phyloP scores from a whole-genome alignment of 2,797 vertebrate genomes.

The Lithobates sylvaticus region DNA sequence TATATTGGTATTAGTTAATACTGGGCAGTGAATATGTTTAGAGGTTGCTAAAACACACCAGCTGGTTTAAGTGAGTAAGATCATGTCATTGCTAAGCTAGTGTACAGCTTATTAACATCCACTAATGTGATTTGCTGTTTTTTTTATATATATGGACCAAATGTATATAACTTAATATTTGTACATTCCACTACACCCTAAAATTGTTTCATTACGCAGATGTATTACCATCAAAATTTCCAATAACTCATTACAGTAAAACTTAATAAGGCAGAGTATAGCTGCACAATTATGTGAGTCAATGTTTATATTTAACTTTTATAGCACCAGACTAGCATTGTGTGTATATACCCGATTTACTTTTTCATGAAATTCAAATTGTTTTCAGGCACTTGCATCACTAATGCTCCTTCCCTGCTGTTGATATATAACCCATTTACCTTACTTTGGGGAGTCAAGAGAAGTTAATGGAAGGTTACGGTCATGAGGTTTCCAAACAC shows the following conservation, averaged over 20 bases:
- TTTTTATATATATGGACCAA: not conserved
- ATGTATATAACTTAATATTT: constrained; percentile 16
- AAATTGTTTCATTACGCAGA: constrained; percentile 12
- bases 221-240: constrained; percentile 36
- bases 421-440: constrained; percentile 54
- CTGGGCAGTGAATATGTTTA: not conserved
- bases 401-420: constrained; percentile 14
- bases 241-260: constrained; percentile 22
- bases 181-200: constrained; percentile 7
- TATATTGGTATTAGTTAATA: not conserved
- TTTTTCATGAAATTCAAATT: constrained; percentile 24
- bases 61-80: not conserved
- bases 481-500: constrained; percentile 48
- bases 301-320: constrained; percentile 20
- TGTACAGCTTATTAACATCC: not conserved
- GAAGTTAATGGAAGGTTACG: constrained; percentile 50
- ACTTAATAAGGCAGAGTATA: constrained; percentile 20
- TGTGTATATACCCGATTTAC: not conserved
- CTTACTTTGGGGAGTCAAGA: constrained; percentile 45
- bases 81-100: not conserved
- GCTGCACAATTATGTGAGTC: constrained; percentile 28
- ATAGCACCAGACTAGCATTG: constrained; percentile 11
- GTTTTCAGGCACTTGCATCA: constrained; percentile 34
- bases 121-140: not conserved
- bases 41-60: constrained; percentile 23